These are phyloP conservation scores for Phasia obesa DNA, from an alignment of 2,888 invertebrate genomes.

Conservation along the genomic window DNA sequence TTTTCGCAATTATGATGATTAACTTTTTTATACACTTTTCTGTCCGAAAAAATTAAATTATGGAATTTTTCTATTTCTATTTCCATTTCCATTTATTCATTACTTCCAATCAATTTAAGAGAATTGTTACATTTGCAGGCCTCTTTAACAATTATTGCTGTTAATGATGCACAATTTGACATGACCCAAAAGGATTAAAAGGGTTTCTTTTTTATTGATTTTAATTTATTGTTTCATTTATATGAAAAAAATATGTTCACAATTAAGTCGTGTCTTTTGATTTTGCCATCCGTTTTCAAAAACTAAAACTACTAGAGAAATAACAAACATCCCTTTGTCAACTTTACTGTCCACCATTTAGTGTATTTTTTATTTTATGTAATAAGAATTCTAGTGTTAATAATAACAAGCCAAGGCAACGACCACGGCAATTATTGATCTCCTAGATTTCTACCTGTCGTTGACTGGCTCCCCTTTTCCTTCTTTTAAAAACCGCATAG, in stretches of 20 bases:
- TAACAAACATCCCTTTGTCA: too few species aligned
- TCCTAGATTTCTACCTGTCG: too few species aligned
- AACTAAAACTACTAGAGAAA: too few species aligned
- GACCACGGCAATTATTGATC: too few species aligned
- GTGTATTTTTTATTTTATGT: too few species aligned
- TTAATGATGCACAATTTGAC: conserved; percentile 38
- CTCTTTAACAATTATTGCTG: conserved; percentile 39
- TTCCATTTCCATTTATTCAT: conserved; percentile 30
- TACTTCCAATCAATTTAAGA: conserved; percentile 65
- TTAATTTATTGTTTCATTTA: neutral
- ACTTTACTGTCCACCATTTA: too few species aligned
- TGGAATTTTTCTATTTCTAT: conserved; percentile 11
- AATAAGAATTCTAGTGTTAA: too few species aligned
- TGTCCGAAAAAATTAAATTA: neutral
- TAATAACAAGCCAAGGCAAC: too few species aligned
- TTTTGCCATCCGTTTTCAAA: too few species aligned
- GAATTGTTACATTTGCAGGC: conserved; percentile 63
- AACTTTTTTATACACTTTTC: conserved; percentile 30
- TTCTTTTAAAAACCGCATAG: too few species aligned
- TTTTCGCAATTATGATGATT: conserved; percentile 52
- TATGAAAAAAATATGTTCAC: conserved; percentile 10
- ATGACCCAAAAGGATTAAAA: conserved; percentile 55
- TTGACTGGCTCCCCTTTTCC: too few species aligned
- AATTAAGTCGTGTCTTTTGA: neutral
- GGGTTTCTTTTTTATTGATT: conserved; percentile 29